Base-by-base conservation (phyloP, 1,140 invertebrate species). In the Pseudomyrmex gracilis region DNA sequence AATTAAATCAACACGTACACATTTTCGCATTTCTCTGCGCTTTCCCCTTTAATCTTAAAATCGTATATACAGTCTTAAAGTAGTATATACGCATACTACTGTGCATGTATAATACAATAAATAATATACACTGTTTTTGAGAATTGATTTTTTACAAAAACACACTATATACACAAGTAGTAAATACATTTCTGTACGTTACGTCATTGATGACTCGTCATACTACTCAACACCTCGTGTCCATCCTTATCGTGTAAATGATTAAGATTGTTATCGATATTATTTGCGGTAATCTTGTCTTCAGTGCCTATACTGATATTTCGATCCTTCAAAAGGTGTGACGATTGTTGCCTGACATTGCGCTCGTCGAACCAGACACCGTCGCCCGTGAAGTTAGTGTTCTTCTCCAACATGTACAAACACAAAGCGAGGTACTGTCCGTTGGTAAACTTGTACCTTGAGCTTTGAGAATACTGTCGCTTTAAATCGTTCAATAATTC, bases 321-420 rank as follows among this genome's bases (percentile, higher is more conserved):
- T 78, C 0, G 7, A 17, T 34, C 8, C 45, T 77, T 3, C 4
- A 17, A 43, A 17, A 15, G 8, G n/a, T 10, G 1, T 12, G 8
- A 71, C 47, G 34, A 47, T 15, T 70, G 51, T 47, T 49, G 15
- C 7, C 58, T 22, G 2, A 0, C 1, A 51, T 45, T 53, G 15
- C 49, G 9, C 15, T 70, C 60, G 4, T 1, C 49, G 0, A 9
- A 63, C 90, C 91, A 93, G n/a, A 94, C 73, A 24, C 85, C 92
- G 12, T 93, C 87, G 0, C 93, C 93, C 2, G 80, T 89, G 83
- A 94, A 94, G 76, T 93, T 76, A 82, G 84, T 74, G 20, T 90
- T 70, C 71, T 84, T 83, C 78, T 94, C 93, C 63, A 94, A 84
- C 24, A 90, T 73, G 67, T 94, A 94, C 17, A 92, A 70, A 68